Conservation (phyloP, 2,113 vertebrate species). For the Anseranas semipalmata region DNA sequence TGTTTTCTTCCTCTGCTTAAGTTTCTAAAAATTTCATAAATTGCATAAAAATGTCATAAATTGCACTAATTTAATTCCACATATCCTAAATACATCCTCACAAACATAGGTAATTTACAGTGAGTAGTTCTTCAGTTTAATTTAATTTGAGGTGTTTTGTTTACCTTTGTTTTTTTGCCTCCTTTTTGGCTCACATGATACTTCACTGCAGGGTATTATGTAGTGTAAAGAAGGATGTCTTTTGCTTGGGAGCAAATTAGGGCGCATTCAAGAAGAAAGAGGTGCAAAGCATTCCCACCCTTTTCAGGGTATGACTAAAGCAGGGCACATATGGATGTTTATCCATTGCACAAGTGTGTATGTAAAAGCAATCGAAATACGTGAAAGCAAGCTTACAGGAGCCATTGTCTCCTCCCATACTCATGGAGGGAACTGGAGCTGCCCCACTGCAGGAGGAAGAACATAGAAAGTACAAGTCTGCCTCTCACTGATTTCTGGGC, state of each 20-base stretch:
- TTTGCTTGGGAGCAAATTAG: not conserved
- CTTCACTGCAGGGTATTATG: not conserved
- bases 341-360: not conserved
- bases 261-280: not conserved
- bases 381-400: not conserved
- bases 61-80: slow-evolving; percentile 39
- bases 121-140: slow-evolving; percentile 31
- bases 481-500: not conserved
- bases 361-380: not conserved
- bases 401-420: not conserved
- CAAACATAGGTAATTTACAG: slow-evolving; percentile 12
- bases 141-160: slow-evolving; percentile 20
- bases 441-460: not conserved
- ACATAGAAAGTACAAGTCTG: not conserved
- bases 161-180: not conserved
- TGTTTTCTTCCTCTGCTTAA: slow-evolving; percentile 44
- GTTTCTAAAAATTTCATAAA: slow-evolving; percentile 51
- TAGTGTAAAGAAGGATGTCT: not conserved
- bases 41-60: no score
- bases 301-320: not conserved
- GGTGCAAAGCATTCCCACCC: not conserved
- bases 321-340: not conserved
- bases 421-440: not conserved
- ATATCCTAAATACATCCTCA: not conserved
- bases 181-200: not conserved